A percentile compares a stretch with the other conserved stretches of the same genome.
These are phyloP conservation scores for Polypterus senegalus DNA, from an alignment of 2,113 vertebrate species.

Conservation along the genomic window DNA sequence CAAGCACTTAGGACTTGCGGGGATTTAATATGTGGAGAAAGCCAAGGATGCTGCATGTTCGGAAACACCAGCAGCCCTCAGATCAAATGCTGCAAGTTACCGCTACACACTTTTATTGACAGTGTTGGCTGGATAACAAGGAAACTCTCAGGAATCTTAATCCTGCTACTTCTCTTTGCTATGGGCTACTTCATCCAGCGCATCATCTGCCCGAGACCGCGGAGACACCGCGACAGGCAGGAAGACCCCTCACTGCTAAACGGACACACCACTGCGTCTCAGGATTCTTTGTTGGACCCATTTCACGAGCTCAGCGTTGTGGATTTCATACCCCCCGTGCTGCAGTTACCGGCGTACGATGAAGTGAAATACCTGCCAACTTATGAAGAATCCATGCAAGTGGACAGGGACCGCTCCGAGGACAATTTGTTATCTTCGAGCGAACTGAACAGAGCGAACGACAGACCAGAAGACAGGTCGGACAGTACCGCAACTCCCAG, in stretches of 20 bases:
- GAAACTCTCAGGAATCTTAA: slow-evolving; percentile 78
- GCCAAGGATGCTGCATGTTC: slow-evolving; percentile 65
- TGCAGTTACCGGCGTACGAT: slow-evolving; percentile 76
- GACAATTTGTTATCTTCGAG: slow-evolving; percentile 31
- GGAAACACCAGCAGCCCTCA: slow-evolving; percentile 49
- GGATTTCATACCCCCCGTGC: slow-evolving; percentile 43
- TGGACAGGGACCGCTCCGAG: slow-evolving; percentile 47
- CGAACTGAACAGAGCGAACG: slow-evolving; percentile 4
- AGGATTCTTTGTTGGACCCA: slow-evolving; percentile 65
- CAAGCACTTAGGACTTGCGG: slow-evolving; percentile 54
- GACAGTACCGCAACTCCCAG: slow-evolving; percentile 29
- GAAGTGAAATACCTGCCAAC: slow-evolving; percentile 84
- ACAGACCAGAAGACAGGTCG: slow-evolving; percentile 25
- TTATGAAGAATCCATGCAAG: slow-evolving; percentile 81
- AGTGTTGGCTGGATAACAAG: slow-evolving; percentile 74
- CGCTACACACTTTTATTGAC: slow-evolving; percentile 70
- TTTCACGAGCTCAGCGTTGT: slow-evolving; percentile 45
- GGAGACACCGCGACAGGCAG: slow-evolving; percentile 41
- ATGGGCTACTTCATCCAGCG: slow-evolving; percentile 86
- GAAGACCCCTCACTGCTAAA: slow-evolving; percentile 56
- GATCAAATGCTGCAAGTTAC: slow-evolving; percentile 60
- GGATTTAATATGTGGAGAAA: slow-evolving; percentile 58
- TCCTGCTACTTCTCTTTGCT: slow-evolving; percentile 74
- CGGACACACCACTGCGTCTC: slow-evolving; percentile 56
- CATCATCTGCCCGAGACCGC: slow-evolving; percentile 74